Evolutionary conservation across 2,113 vertebrate genomes (phyloP).

Genomic region (Pelvicachromis taeniatus): DNA sequence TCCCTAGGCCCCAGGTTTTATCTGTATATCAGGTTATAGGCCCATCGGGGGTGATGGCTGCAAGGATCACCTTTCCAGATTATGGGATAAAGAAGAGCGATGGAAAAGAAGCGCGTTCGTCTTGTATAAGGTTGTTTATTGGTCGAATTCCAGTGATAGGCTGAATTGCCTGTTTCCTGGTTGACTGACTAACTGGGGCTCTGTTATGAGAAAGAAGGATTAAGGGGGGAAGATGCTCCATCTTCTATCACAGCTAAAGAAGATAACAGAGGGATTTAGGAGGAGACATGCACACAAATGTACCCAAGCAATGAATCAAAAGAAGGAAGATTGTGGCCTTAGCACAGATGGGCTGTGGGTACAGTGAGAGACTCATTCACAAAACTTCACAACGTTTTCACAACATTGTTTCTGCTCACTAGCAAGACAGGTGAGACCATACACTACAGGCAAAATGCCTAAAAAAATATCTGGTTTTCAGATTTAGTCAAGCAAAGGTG

Average conservation of each 20-base stretch:
- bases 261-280: slow-evolving; percentile 28
- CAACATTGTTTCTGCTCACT: neutral
- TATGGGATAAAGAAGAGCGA: slow-evolving; percentile 44
- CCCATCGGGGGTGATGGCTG: slow-evolving; percentile 1
- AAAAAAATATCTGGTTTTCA: neutral
- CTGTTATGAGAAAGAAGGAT: slow-evolving; percentile 43
- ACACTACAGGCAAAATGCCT: neutral
- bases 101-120: neutral
- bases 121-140: slow-evolving; percentile 19
- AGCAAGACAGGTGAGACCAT: neutral
- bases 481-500: neutral
- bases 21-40: slow-evolving; percentile 45
- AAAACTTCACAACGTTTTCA: neutral
- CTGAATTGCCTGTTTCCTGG: neutral
- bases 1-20: slow-evolving; percentile 46
- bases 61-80: slow-evolving; percentile 44
- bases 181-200: slow-evolving; percentile 54
- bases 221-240: slow-evolving; percentile 15
- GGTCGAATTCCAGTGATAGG: slow-evolving; percentile 12
- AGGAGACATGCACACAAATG: neutral
- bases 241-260: slow-evolving; percentile 22
- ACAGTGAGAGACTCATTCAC: neutral
- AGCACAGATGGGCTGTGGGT: neutral
- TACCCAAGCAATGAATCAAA: slow-evolving; percentile 9
- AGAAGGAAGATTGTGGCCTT: neutral